These are phyloP conservation scores for Palaemon carinicauda DNA, from an alignment of 1,140 invertebrate species.

Conservation along the genomic window DNA sequence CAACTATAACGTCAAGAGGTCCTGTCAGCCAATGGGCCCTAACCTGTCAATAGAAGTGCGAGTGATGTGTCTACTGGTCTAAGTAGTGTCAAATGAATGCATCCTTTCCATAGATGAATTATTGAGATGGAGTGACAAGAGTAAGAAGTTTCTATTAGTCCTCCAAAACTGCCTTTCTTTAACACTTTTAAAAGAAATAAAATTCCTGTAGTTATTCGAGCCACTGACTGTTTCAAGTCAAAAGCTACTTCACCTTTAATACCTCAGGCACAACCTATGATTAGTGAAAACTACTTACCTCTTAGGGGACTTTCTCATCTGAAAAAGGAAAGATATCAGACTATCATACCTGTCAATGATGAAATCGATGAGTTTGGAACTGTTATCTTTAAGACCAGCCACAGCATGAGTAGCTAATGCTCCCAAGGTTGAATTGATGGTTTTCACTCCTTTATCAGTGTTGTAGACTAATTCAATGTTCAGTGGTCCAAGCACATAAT, in stretches of 20 bases:
- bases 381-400: conserved; percentile 16
- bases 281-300: too few species aligned
- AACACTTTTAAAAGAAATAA: too few species aligned
- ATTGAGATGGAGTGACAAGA: too few species aligned
- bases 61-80: too few species aligned
- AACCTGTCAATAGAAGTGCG: conserved; percentile 28
- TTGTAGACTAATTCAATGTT: conserved; percentile 47
- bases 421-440: conserved; percentile 51
- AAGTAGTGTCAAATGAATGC: not conserved
- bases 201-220: too few species aligned
- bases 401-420: conserved; percentile 48
- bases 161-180: not conserved
- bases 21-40: conserved; percentile 50
- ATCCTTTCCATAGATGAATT: too few species aligned
- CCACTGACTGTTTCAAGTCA: too few species aligned
- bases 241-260: too few species aligned
- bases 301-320: too few species aligned
- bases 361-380: conserved; percentile 45
- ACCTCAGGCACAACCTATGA: too few species aligned
- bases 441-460: conserved; percentile 43
- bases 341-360: conserved; percentile 51
- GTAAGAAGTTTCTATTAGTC: too few species aligned
- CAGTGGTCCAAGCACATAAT: conserved; percentile 47
- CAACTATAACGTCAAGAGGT: conserved; percentile 53
- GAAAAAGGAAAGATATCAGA: too few species aligned